Conservation (phyloP, 1,140 invertebrate genomes). For the Macrobrachium rosenbergii region DNA sequence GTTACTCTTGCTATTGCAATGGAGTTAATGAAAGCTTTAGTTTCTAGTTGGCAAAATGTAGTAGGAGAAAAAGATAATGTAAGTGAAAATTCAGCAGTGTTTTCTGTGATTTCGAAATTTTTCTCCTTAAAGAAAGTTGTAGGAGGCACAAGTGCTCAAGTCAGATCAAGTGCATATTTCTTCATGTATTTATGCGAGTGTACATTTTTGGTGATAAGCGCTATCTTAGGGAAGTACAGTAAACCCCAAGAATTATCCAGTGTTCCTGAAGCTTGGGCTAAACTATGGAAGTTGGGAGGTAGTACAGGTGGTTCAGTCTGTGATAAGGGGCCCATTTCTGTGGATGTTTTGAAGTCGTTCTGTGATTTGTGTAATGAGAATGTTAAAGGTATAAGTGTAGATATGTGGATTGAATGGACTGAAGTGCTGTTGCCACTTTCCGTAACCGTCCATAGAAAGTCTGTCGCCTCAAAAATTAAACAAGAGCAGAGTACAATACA, state of each 20-base stretch:
- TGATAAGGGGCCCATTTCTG: neutral
- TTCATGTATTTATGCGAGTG: constrained; percentile 42
- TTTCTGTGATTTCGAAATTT: constrained; percentile 20
- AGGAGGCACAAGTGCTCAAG: neutral
- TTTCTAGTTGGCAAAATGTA: constrained; percentile 25
- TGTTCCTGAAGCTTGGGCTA: constrained; percentile 9
- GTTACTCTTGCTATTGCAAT: constrained; percentile 36
- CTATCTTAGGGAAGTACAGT: constrained; percentile 7
- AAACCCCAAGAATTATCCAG: constrained; percentile 1
- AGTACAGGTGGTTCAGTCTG: neutral
- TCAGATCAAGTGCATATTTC: constrained; percentile 47
- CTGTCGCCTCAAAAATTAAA: neutral
- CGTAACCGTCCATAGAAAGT: neutral
- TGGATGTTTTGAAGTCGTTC: constrained; percentile 10
- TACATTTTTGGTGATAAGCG: constrained; percentile 23
- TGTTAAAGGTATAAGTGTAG: constrained; percentile 16
- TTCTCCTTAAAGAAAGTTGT: constrained; percentile 25
- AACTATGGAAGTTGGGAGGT: constrained; percentile 18
- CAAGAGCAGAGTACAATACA: constrained; percentile 22
- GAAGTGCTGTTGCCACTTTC: constrained; percentile 28
- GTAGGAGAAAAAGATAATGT: neutral
- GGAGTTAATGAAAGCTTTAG: constrained; percentile 35
- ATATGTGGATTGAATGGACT: constrained; percentile 47
- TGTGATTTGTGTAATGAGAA: constrained; percentile 24
- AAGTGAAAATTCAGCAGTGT: neutral